Conservation (phyloP, 2,113 vertebrate genomes). For the Athene noctua region DNA sequence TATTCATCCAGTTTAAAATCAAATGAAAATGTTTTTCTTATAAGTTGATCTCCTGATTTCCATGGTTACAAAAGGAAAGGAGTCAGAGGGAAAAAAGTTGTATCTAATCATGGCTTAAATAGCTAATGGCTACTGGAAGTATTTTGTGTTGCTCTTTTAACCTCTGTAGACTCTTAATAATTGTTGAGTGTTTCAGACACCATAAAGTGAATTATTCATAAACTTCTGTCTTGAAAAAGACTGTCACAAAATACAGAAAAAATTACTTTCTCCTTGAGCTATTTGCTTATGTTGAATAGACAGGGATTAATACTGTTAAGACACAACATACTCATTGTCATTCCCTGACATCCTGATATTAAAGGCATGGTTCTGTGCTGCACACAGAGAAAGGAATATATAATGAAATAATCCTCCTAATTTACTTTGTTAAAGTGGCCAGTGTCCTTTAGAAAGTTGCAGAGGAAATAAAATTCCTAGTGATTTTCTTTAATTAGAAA, state of each 20-base stretch:
- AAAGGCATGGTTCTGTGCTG: neutral
- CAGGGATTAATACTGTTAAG: neutral
- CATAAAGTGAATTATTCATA: neutral
- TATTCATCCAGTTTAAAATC: conserved; percentile 13
- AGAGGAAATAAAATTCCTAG: neutral
- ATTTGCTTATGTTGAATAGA: neutral
- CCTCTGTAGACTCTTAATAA: neutral
- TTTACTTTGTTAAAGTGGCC: neutral
- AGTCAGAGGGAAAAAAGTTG: neutral
- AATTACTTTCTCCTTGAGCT: neutral
- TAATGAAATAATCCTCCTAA: neutral
- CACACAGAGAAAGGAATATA: neutral
- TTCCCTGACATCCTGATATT: neutral
- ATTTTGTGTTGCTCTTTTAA: neutral
- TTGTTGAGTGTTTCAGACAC: neutral
- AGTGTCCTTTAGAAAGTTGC: neutral
- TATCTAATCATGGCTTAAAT: neutral
- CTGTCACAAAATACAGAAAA: neutral
- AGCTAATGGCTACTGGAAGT: neutral
- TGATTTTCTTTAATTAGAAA: neutral
- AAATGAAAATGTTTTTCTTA: neutral
- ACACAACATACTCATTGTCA: neutral
- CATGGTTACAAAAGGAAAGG: neutral
- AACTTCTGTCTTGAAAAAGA: neutral
- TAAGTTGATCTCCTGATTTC: neutral